Percentiles rank a stretch among this genome's conserved stretches.
Conservation (phyloP, 2,113 vertebrate genomes). For the Oceanites oceanicus region DNA sequence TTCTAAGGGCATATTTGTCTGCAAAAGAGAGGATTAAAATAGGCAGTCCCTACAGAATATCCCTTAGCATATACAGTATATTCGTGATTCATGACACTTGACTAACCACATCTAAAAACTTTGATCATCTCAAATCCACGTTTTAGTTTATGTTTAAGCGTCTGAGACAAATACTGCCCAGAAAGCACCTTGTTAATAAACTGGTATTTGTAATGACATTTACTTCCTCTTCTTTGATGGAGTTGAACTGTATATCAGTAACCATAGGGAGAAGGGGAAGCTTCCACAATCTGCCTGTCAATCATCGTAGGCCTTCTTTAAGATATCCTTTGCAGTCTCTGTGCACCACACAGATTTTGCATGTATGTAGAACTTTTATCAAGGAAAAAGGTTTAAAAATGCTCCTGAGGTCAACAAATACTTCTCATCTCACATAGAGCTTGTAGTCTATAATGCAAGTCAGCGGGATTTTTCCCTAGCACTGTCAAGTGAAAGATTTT, state of each 20-base stretch:
- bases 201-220: not conserved
- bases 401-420: not conserved
- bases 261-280: not conserved
- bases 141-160: slow-evolving; percentile 32
- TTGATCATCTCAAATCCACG: slow-evolving; percentile 9
- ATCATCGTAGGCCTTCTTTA: not conserved
- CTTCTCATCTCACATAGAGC: not conserved
- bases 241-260: not conserved
- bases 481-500: not conserved
- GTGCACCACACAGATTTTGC: not conserved
- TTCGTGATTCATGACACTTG: slow-evolving; percentile 31
- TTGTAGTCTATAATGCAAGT: not conserved
- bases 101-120: slow-evolving; percentile 1
- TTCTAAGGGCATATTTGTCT: slow-evolving; percentile 54
- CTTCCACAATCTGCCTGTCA: not conserved
- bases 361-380: not conserved
- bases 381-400: not conserved
- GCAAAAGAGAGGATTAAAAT: slow-evolving; percentile 58
- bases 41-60: not conserved
- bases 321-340: not conserved
- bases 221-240: not conserved
- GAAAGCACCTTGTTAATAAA: slow-evolving; percentile 9
- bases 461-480: not conserved
- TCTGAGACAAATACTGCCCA: not conserved
- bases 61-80: not conserved